Conservation (phyloP, 1,140 invertebrate species). For the Diorhabda sublineata region DNA sequence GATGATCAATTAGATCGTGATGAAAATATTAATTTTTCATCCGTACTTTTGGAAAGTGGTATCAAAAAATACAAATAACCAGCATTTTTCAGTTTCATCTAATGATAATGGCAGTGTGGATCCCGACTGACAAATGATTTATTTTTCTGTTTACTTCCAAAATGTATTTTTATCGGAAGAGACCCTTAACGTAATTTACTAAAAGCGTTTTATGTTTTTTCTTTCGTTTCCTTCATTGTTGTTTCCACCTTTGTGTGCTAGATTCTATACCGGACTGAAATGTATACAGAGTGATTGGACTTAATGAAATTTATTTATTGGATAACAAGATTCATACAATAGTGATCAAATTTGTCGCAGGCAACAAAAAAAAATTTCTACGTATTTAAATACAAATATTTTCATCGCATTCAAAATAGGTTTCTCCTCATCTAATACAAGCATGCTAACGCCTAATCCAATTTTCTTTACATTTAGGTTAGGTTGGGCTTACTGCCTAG, state of each 20-base stretch:
- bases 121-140: neutral
- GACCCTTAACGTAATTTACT: neutral
- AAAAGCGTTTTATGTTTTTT: conserved; percentile 3
- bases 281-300: no score
- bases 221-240: neutral
- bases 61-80: neutral
- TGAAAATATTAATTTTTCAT: conserved; percentile 3
- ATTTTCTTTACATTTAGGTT: no score
- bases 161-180: neutral
- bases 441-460: no score
- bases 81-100: neutral
- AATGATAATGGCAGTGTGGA: neutral
- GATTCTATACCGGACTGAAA: no score
- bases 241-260: neutral
- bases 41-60: neutral
- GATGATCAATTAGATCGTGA: neutral
- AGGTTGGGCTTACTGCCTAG: no score
- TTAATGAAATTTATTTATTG: no score
- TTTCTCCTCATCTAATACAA: no score
- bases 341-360: no score
- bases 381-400: no score
- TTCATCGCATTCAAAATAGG: no score
- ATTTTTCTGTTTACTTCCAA: conserved; percentile 1
- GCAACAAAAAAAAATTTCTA: no score
- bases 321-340: no score